Percentiles rank a stretch among this genome's conserved stretches.
phyloP scores from a whole-genome alignment of 1,140 invertebrate genomes.

The Macrotrachela quadricornifera region DNA sequence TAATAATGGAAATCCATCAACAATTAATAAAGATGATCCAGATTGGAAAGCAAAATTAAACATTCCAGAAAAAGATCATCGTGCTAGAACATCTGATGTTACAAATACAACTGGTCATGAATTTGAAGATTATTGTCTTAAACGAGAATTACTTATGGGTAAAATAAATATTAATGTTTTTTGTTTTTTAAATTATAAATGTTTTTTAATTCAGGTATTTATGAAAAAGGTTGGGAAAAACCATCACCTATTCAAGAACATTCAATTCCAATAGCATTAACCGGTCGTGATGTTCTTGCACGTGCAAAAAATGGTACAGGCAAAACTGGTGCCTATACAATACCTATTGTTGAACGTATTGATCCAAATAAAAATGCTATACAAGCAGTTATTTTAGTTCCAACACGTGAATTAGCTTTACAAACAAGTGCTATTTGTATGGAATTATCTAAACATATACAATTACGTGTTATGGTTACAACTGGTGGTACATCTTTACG shows the following conservation, averaged over 20 bases:
- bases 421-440: constrained; percentile 99
- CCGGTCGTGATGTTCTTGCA: constrained; percentile 88
- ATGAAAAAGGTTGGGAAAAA: constrained; percentile 99
- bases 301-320: constrained; percentile 98
- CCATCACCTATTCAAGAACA: constrained; percentile 79
- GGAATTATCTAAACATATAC: constrained; percentile 65
- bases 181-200: too few relatives aligned
- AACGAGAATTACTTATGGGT: constrained; percentile 89
- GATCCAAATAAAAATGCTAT: constrained; percentile 56
- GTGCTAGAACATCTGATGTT: constrained; percentile 9
- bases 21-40: background rate
- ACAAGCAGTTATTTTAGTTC: constrained; percentile 81
- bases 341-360: constrained; percentile 84
- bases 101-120: constrained; percentile 3
- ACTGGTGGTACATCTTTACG: constrained; percentile 90
- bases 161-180: too few relatives aligned
- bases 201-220: constrained; percentile 39
- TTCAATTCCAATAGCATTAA: constrained; percentile 87
- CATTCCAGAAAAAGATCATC: constrained; percentile 1
- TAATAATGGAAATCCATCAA: too few relatives aligned
- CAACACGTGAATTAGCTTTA: constrained; percentile 89
- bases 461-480: constrained; percentile 70
- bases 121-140: constrained; percentile 97
- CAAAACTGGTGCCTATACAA: constrained; percentile 97
- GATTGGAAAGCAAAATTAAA: constrained; percentile 7